A percentile compares a stretch with the other conserved stretches of the same genome.
Evolutionary conservation across 1,140 invertebrate species (phyloP).

Genomic region (Charaxes varanes): DNA sequence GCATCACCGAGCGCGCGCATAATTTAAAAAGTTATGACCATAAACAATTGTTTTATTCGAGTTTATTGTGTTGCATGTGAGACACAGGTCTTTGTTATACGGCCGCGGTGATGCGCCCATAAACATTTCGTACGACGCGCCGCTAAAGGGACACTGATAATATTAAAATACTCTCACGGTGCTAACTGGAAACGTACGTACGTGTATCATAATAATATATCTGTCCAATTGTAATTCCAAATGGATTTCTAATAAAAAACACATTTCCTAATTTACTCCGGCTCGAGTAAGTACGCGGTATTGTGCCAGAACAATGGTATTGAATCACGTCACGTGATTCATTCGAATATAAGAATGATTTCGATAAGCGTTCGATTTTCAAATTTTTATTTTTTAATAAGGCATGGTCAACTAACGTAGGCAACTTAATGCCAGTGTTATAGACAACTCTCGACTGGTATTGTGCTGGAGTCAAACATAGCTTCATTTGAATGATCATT

Average conservation of each 20-base stretch:
- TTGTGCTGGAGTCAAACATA: no score
- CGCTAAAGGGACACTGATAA: slow-evolving; percentile 26
- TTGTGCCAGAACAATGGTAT: slow-evolving; percentile 60
- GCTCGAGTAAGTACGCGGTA: slow-evolving; percentile 38
- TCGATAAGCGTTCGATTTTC: slow-evolving; percentile 33
- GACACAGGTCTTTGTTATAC: slow-evolving; percentile 20
- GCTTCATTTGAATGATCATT: no score
- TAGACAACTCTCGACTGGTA: no score
- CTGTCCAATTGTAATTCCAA: slow-evolving; percentile 58
- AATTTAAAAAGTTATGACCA: slow-evolving; percentile 15
- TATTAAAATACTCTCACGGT: slow-evolving; percentile 60
- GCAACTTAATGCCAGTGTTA: no score
- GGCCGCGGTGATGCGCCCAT: slow-evolving; percentile 20
- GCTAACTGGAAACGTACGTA: slow-evolving; percentile 57
- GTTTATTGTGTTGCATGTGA: slow-evolving; percentile 19
- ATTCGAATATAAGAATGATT: slow-evolving; percentile 53
- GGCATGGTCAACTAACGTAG: no score
- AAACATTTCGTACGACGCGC: slow-evolving; percentile 25
- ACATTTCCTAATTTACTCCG: slow-evolving; percentile 68
- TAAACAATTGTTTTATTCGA: slow-evolving; percentile 17
- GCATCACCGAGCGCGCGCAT: slow-evolving; percentile 1
- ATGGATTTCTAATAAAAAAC: slow-evolving; percentile 66
- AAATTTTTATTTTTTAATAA: no score
- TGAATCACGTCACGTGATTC: slow-evolving; percentile 63
- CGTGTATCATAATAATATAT: slow-evolving; percentile 53